Conservation (phyloP, 1,140 invertebrate species). For the Drosophila nigromelanica region DNA sequence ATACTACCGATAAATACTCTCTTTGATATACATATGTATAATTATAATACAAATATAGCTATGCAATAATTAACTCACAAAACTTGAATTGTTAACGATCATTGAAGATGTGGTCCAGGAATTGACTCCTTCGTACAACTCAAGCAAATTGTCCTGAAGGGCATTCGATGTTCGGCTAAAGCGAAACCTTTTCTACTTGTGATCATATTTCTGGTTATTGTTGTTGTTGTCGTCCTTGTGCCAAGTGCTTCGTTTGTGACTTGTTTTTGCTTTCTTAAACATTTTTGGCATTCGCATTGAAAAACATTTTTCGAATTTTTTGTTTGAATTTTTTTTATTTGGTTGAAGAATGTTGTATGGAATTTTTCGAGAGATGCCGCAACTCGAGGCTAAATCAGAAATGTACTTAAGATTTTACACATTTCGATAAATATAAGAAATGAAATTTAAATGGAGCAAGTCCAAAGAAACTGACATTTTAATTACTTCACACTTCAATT, state of each 20-base stretch:
- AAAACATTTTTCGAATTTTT: conserved; percentile 19
- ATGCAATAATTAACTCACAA: no score
- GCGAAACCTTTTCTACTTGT: neutral
- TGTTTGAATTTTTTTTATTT: conserved; percentile 15
- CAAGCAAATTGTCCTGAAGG: no score
- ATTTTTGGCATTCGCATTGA: conserved; percentile 56
- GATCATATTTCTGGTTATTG: neutral
- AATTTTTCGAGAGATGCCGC: conserved; percentile 32
- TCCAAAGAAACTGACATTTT: conserved; percentile 54
- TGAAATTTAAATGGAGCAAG: conserved; percentile 1
- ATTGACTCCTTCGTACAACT: no score
- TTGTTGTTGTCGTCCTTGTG: neutral
- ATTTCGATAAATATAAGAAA: neutral
- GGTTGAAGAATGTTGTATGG: conserved; percentile 40
- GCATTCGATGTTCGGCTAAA: no score
- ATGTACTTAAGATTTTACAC: conserved; percentile 9
- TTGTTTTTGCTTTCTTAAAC: conserved; percentile 62
- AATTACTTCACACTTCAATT: conserved; percentile 50
- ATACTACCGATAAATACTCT: no score
- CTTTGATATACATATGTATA: no score
- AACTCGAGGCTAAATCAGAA: conserved; percentile 1
- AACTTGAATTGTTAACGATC: no score
- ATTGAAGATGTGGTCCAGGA: no score
- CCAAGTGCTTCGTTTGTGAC: conserved; percentile 22
- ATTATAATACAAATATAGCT: no score